Evolutionary conservation across 2,113 vertebrate species (phyloP), one percentile per base, ranked within the genome.

Genomic region (Ammodytes dubius): DNA sequence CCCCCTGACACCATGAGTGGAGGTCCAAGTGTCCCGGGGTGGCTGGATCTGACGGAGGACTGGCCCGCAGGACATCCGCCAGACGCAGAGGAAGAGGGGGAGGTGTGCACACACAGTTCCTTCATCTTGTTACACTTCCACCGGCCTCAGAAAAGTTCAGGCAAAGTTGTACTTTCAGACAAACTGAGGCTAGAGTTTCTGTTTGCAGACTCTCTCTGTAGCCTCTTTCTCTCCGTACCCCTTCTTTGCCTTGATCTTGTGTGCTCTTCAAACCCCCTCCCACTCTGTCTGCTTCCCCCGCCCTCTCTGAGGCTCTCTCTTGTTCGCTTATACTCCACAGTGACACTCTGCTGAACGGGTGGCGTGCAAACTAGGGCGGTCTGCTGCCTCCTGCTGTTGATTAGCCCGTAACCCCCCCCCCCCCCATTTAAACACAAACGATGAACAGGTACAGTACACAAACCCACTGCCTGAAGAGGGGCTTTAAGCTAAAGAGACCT

Each of bases 321-420:
- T 65, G 13, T 64, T 76, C 57, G 57, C 81, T 52, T 66, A 66
- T 47, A 58, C 63, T 54, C 67, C 43, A 19, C 61, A 60, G 57
- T 71, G 39, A 50, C 71, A 59, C 64, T 85, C 42, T 39, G 35
- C 53, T 52, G 45, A 70, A 66, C 1, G 12, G 76, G 74, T 76
- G 74, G 75, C 47, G 50, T 71, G 77, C 72, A 76, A 85, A 79
- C 63, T 9, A 79, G 72, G 27, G 85, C 66, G 43, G 78, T 80
- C 79, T 85, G 82, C 87, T 87, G 89, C 89, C 86, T 85, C 91
- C 90, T 90, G 83, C 86, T 86, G 89, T 88, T 89, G 81, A 76
- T 80, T 54, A 59, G 70, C 71, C 78, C 68, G 63, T 74, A 81
- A 82, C 70, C 74, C 58, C 72, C 63, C 45, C 45, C 54, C 49